phyloP scores from a whole-genome alignment of 1,140 invertebrate species.

The Heliconius nattereri region DNA sequence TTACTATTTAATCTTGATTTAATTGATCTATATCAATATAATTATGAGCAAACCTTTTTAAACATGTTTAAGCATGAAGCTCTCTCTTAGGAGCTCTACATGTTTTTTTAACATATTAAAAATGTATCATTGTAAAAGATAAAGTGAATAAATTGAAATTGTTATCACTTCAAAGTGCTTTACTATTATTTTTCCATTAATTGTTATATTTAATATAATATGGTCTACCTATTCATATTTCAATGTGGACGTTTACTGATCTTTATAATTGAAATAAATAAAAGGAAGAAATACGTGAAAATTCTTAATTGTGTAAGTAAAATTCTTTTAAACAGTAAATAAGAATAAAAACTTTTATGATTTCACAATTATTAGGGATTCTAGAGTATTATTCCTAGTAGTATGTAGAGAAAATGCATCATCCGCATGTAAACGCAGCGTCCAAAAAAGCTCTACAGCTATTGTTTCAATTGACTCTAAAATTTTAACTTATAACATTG shows the following conservation, averaged over 20 bases:
- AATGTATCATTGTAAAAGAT: neutral
- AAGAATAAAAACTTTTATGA: too few species aligned
- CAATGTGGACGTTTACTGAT: neutral
- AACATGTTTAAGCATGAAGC: neutral
- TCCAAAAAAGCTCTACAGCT: neutral
- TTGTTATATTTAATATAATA: neutral
- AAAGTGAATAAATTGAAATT: neutral
- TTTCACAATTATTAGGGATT: too few species aligned
- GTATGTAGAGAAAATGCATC: neutral
- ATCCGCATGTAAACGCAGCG: slow-evolving; percentile 1
- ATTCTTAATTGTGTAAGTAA: neutral
- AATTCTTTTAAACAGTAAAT: neutral
- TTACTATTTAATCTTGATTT: neutral
- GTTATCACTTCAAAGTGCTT: too few species aligned
- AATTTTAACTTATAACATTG: neutral
- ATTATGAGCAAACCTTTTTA: too few species aligned
- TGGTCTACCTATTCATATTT: neutral
- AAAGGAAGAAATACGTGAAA: neutral
- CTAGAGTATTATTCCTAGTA: too few species aligned
- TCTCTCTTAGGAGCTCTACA: neutral
- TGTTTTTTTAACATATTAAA: neutral
- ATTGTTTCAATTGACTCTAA: neutral
- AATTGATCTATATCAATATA: neutral
- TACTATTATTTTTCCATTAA: neutral
- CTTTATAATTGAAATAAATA: neutral